These are phyloP conservation scores for Drosophila pseudotalamancana DNA, from an alignment of 2,888 invertebrate genomes.

Conservation along the genomic window DNA sequence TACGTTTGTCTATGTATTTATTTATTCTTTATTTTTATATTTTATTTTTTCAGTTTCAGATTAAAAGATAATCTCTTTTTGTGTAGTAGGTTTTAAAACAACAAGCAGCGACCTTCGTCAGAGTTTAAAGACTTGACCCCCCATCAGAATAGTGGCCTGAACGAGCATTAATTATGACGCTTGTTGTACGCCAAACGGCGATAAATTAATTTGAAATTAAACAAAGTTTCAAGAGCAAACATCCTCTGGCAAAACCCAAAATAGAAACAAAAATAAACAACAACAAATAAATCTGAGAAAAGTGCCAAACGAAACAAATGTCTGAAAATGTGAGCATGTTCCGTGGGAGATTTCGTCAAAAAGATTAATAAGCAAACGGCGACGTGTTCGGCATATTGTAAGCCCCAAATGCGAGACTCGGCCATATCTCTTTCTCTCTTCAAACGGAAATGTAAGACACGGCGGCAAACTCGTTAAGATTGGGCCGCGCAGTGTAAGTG, in stretches of 20 bases:
- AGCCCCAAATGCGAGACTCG: conserved; percentile 21
- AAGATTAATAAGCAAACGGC: conserved; percentile 73
- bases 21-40: conserved; percentile 34
- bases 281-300: conserved; percentile 33
- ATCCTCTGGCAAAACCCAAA: conserved; percentile 38
- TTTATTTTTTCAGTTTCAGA: conserved; percentile 38
- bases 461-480: conserved; percentile 56
- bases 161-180: conserved; percentile 55
- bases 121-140: conserved; percentile 17
- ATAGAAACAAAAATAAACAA: conserved; percentile 22
- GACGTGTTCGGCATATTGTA: conserved; percentile 70
- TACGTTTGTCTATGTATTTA: conserved; percentile 34
- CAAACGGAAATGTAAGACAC: conserved; percentile 68
- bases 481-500: conserved; percentile 34
- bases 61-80: conserved; percentile 60
- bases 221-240: conserved; percentile 46
- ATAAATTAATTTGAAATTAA: conserved; percentile 59
- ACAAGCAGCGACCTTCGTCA: conserved; percentile 42
- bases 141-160: conserved; percentile 8
- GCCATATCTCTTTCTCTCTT: conserved; percentile 22
- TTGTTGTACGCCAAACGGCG: conserved; percentile 40
- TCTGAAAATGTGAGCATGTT: conserved; percentile 57
- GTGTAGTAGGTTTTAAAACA: conserved; percentile 34
- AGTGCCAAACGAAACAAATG: conserved; percentile 52
- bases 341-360: conserved; percentile 64